Evolutionary conservation across 2,113 vertebrate genomes (phyloP).

Genomic region (Notothenia coriiceps): DNA sequence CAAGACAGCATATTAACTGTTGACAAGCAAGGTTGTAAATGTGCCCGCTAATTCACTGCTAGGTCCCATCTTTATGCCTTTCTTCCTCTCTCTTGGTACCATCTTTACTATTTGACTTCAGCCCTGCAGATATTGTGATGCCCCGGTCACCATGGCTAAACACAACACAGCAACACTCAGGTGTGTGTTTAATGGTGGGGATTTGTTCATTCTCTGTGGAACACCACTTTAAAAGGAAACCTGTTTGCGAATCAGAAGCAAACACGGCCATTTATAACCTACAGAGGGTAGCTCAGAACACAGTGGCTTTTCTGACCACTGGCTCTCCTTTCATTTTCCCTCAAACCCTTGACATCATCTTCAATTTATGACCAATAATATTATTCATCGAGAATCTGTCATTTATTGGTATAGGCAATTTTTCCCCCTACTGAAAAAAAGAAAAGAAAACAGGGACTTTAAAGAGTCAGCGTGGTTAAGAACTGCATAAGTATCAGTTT

Average conservation of each 20-base stretch:
- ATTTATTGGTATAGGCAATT: slow-evolving; percentile 59
- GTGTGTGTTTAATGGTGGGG: slow-evolving; percentile 2
- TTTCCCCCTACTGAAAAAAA: slow-evolving; percentile 46
- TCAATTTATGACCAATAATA: slow-evolving; percentile 43
- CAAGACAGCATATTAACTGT: slow-evolving; percentile 20
- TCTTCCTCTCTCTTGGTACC: neutral
- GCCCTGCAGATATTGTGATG: slow-evolving; percentile 45
- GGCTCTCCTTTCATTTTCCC: slow-evolving; percentile 50
- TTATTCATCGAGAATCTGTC: slow-evolving; percentile 49
- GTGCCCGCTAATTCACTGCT: slow-evolving; percentile 12
- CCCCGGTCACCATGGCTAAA: slow-evolving; percentile 42
- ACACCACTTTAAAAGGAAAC: slow-evolving; percentile 26
- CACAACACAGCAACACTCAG: slow-evolving; percentile 47
- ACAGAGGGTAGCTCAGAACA: slow-evolving; percentile 29
- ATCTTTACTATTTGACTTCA: slow-evolving; percentile 20
- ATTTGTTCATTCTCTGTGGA: slow-evolving; percentile 30
- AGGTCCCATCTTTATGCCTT: neutral
- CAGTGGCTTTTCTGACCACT: slow-evolving; percentile 36
- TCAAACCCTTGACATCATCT: slow-evolving; percentile 50
- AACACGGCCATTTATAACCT: slow-evolving; percentile 25
- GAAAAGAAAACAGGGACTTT: slow-evolving; percentile 72
- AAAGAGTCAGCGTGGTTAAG: slow-evolving; percentile 59
- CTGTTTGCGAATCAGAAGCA: slow-evolving; percentile 41
- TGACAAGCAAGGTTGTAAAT: slow-evolving; percentile 44
- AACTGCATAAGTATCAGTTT: slow-evolving; percentile 51